Percentiles rank a stretch among this genome's conserved stretches.
Evolutionary conservation across 2,113 vertebrate genomes (phyloP).

Genomic region (Limanda limanda): DNA sequence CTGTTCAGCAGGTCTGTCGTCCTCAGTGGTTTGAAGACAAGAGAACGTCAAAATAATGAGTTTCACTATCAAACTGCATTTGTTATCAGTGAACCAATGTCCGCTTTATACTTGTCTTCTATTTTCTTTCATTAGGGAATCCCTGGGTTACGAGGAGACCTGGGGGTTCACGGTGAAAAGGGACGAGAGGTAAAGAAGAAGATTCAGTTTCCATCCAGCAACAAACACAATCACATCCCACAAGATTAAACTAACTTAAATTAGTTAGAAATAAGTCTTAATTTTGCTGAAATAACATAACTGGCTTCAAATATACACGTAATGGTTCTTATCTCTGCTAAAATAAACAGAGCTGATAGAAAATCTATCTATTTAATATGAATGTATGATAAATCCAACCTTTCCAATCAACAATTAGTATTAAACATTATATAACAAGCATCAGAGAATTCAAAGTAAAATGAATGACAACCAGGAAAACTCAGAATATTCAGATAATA

Average conservation of each 20-base stretch:
- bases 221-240: too few species aligned
- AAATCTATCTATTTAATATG: too few species aligned
- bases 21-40: not conserved
- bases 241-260: too few species aligned
- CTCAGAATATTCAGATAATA: too few species aligned
- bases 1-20: not conserved
- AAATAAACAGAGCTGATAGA: not conserved
- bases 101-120: not conserved
- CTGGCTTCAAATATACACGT: not conserved
- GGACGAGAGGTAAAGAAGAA: constrained; percentile 81
- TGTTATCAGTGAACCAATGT: not conserved
- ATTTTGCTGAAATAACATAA: not conserved
- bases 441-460: too few species aligned
- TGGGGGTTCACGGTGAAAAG: constrained; percentile 80
- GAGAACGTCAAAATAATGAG: not conserved
- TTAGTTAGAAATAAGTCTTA: too few species aligned
- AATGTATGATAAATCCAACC: too few species aligned
- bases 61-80: not conserved
- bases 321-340: not conserved
- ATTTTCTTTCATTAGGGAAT: constrained; percentile 77
- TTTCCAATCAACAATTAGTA: too few species aligned
- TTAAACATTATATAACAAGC: too few species aligned
- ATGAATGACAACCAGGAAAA: too few species aligned
- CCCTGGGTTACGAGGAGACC: constrained; percentile 79
- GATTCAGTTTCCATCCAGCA: too few species aligned